Base-by-base conservation (phyloP, 2,888 invertebrate species). In the Nomada ferruginata region DNA sequence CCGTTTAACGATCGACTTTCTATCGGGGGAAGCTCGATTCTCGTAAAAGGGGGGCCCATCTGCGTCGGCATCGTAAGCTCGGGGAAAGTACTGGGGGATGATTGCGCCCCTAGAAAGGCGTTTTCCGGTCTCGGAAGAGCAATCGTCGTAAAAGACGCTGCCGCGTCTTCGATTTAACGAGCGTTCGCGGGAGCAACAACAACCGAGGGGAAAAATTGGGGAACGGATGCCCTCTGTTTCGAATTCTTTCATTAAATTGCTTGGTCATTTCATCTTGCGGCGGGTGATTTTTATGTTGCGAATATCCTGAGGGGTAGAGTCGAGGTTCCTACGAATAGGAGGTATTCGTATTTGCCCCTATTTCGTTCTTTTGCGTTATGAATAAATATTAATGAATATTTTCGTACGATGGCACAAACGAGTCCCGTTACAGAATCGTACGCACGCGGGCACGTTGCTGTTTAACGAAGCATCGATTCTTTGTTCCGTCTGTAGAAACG, bases 141-240 rank as follows among this genome's bases (percentile, higher is more conserved):
- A 20, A 53, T 59, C 71, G n/a, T 81, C 85, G 84, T 89, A 86
- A 88, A 86, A 85, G 82, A 81, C 79, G 10, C 2, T 52, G 65
- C 80, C 79, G 66, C 65, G 73, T 52, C 15, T 42, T 82, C 83
- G 73, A 83, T 86, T 88, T 88, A 86, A 89, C 86, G 86, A 88
- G 82, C 82, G 78, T 70, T 78, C 74, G 83, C 83, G n/a, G 71
- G 81, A 82, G 77, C n/a, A 85, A 83, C 82, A 71, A 81, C 81
- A 82, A 80, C 69, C 64, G 60, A 36, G 61, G 70, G 80, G 84
- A 85, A 64, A 60, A 36, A 60, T 29, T 1, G 10, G 15, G 10
- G 15, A 15, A 26, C 52, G 5, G 7, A n/a, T 42, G 44, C 15
- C 36, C 15, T 3, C 5, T 5, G n/a, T n/a, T 18, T 59, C 15